These are phyloP conservation scores for Vidua chalybeata DNA, from an alignment of 2,113 vertebrate species.

Conservation along the genomic window DNA sequence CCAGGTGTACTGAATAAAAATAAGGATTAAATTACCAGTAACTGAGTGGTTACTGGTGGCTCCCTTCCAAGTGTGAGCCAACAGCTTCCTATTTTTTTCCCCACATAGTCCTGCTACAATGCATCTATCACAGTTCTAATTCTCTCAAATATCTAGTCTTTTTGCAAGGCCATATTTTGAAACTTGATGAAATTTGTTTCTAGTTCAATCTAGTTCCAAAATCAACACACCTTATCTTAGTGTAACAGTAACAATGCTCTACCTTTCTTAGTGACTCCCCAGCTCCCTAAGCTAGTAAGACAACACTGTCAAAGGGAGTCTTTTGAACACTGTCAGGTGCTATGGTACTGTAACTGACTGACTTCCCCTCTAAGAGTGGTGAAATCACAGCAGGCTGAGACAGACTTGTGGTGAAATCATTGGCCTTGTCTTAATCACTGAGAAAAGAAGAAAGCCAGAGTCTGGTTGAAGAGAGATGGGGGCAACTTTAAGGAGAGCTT, in stretches of 20 bases:
- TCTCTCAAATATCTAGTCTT: too few species aligned
- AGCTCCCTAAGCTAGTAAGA: neutral
- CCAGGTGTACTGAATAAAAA: neutral
- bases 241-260: neutral
- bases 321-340: neutral
- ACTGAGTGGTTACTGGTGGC: too few species aligned
- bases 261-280: neutral
- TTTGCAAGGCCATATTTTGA: too few species aligned
- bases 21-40: neutral
- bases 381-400: neutral
- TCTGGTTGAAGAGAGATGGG: neutral
- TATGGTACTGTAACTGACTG: neutral
- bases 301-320: neutral
- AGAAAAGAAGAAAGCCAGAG: neutral
- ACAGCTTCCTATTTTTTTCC: too few species aligned
- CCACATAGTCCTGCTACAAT: too few species aligned
- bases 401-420: neutral
- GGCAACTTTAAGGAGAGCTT: neutral
- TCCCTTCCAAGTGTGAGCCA: too few species aligned
- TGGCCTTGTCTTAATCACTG: neutral
- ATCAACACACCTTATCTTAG: too few species aligned
- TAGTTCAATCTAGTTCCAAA: too few species aligned
- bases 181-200: too few species aligned
- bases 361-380: neutral
- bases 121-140: too few species aligned